Conservation (phyloP, 2,113 vertebrate species). For the Trogon melanurus region DNA sequence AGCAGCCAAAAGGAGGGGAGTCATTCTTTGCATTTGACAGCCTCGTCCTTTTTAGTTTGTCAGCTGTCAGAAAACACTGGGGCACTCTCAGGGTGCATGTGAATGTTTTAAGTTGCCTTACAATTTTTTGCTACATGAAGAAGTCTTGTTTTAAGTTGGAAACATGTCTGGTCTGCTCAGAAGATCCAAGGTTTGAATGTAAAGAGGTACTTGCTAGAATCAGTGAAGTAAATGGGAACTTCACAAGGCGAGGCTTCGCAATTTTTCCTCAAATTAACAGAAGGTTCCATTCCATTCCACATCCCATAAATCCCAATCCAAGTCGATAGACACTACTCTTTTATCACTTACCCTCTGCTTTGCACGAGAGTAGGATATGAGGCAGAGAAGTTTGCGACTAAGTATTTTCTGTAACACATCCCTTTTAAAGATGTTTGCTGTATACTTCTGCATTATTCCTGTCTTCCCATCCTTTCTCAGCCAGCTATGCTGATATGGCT, state of each 20-base stretch:
- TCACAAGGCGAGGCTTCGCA: not conserved
- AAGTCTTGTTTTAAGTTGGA: not conserved
- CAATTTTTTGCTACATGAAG: not conserved
- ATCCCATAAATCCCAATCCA: not conserved
- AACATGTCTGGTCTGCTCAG: not conserved
- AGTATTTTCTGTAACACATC: not conserved
- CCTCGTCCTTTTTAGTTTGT: slow-evolving; percentile 73
- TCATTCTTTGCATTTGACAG: slow-evolving; percentile 72
- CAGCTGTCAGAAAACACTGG: slow-evolving; percentile 64
- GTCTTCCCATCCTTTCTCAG: not conserved
- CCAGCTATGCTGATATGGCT: not conserved
- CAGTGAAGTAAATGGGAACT: not conserved
- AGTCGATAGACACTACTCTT: not conserved
- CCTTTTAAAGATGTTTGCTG: not conserved
- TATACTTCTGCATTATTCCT: not conserved
- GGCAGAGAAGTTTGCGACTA: not conserved
- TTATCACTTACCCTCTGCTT: not conserved
- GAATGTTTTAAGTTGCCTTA: slow-evolving; percentile 8
- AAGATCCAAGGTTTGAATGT: rapidly evolving
- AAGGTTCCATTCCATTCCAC: rapidly evolving
- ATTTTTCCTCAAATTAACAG: not conserved
- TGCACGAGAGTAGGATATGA: not conserved
- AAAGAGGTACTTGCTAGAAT: not conserved
- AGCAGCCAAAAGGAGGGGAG: slow-evolving; percentile 62
- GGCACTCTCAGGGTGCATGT: not conserved